Evolutionary conservation across 2,888 invertebrate genomes (phyloP).

Genomic region (Limnephilus rhombicus): DNA sequence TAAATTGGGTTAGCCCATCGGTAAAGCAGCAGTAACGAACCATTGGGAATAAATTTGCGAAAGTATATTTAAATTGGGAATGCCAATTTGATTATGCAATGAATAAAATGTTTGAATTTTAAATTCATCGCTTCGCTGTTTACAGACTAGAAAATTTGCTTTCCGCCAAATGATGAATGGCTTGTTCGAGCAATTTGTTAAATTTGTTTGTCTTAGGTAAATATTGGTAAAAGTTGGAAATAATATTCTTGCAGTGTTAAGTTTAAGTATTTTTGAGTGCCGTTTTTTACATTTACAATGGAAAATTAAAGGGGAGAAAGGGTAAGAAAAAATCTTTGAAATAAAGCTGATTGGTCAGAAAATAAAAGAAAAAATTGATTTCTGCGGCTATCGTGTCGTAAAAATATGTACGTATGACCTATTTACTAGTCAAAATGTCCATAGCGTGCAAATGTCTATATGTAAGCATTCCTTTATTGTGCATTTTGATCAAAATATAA

Average conservation of each 20-base stretch:
- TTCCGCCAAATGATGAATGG: conserved; percentile 11
- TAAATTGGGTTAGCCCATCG: conserved; percentile 56
- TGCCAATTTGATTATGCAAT: conserved; percentile 32
- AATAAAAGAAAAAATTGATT: too few relatives aligned
- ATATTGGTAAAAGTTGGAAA: background rate
- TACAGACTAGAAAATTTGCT: conserved; percentile 10
- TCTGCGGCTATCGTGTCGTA: too few relatives aligned
- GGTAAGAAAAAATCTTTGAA: too few relatives aligned
- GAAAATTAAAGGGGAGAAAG: too few relatives aligned
- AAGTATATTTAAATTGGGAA: conserved; percentile 37
- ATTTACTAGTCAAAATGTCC: too few relatives aligned
- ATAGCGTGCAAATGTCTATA: too few relatives aligned
- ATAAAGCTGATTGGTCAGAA: too few relatives aligned
- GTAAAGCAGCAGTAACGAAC: conserved; percentile 50
- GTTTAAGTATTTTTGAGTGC: background rate
- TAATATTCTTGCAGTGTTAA: background rate
- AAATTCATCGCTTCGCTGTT: conserved; percentile 37
- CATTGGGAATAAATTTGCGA: conserved; percentile 50
- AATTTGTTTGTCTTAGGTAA: background rate
- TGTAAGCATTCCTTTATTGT: too few relatives aligned
- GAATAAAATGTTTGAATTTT: conserved; percentile 37
- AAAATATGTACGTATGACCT: too few relatives aligned
- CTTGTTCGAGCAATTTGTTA: background rate
- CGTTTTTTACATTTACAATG: background rate
- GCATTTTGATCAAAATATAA: too few relatives aligned